Percentiles rank a stretch among this genome's conserved stretches.
These are phyloP conservation scores for Gasterosteus nipponicus DNA, from an alignment of 2,113 vertebrate species.

Conservation along the genomic window DNA sequence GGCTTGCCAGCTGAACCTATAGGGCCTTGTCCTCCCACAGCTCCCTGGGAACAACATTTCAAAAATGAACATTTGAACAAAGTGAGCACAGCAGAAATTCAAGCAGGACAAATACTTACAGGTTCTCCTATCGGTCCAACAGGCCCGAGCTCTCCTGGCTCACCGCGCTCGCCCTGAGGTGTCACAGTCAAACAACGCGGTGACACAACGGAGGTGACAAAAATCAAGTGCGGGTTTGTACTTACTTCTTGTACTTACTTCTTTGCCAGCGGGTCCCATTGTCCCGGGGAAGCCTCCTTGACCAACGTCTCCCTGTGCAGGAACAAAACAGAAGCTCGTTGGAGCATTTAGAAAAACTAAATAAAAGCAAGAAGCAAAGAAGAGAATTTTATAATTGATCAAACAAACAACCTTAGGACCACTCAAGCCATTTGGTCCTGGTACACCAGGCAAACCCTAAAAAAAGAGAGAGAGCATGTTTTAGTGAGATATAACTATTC, in stretches of 20 bases:
- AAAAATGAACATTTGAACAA: not conserved
- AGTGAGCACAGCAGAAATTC: not conserved
- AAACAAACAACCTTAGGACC: slow-evolving; percentile 88
- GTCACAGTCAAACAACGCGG: slow-evolving; percentile 20
- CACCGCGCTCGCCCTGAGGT: slow-evolving; percentile 90
- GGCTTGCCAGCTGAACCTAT: slow-evolving; percentile 86
- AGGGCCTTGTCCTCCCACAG: slow-evolving; percentile 86
- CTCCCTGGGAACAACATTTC: slow-evolving; percentile 81
- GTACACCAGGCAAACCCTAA: slow-evolving; percentile 91
- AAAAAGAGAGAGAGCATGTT: slow-evolving; percentile 43
- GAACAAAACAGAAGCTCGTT: not conserved
- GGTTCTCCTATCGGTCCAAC: slow-evolving; percentile 87
- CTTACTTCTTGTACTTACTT: slow-evolving; percentile 87
- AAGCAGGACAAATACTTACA: slow-evolving; percentile 81
- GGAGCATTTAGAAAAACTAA: not conserved
- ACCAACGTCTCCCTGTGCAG: slow-evolving; percentile 86
- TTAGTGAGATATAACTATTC: slow-evolving; percentile 8
- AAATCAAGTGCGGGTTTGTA: slow-evolving; percentile 5
- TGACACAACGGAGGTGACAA: slow-evolving; percentile 18
- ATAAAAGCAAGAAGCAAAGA: not conserved
- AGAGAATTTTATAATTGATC: not conserved
- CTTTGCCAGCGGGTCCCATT: slow-evolving; percentile 92
- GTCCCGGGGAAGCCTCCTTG: slow-evolving; percentile 86
- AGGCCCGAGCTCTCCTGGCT: slow-evolving; percentile 88
- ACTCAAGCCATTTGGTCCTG: slow-evolving; percentile 87